Evolutionary conservation across 2,888 invertebrate species (phyloP), one percentile per base, ranked within the genome.

Genomic region (Microctonus hyperodae): DNA sequence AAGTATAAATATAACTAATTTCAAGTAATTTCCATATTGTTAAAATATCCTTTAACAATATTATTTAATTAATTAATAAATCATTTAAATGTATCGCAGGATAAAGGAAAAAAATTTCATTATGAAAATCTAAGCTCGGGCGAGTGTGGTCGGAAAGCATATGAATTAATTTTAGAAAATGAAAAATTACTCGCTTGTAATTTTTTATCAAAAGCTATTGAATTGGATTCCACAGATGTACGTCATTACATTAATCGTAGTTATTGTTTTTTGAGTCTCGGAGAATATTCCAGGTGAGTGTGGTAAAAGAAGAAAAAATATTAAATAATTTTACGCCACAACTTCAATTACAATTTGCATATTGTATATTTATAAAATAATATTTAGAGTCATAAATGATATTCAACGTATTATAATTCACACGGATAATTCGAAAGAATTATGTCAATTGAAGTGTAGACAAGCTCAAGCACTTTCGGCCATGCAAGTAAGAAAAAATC

Each of bases 161-260:
- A 68, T 22, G 25, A 35, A 1, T 63, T 67, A 9, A 71, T 71
- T 20, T 48, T 64, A 31, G 7, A 66, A 2, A 56, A 55, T 31
- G 65, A 71, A 28, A 70, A 72, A 22, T 23, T 53, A 23, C 37
- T 67, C 35, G 73, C 73, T 7, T 64, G 67, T 16, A 33, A 70
- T 35, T 69, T 65, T 62, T 67, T 75, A n/a, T 63, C 57, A 7
- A 56, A 63, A 61, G 72, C 68, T 0, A 72, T 75, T 31, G 58
- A 28, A 48, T 59, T 69, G 20, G 68, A 73, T 63, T 56, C 48
- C 9, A 58, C 23, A 0, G 71, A 74, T 50, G 31, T 62, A 25
- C 68, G 72, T 23, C 72, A 74, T 67, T 70, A 72, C 55, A 70
- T 74, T 10, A 75, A 75, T 69, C 70, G 74, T 0, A 75, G 74